Evolutionary conservation across 2,113 vertebrate genomes (phyloP).

Genomic region (Psephotus haematonotus): DNA sequence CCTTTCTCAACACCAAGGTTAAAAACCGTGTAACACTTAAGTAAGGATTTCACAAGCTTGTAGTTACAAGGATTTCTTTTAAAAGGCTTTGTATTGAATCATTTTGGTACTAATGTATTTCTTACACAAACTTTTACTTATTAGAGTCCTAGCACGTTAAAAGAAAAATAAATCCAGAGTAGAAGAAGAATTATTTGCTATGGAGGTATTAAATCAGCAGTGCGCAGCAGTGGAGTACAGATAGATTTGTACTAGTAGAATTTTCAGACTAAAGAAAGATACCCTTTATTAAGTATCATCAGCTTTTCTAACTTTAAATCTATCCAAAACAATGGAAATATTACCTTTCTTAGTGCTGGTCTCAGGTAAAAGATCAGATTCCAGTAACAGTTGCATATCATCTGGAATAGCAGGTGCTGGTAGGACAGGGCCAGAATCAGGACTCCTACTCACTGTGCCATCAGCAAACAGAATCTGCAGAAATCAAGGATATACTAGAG

Average conservation of each 20-base stretch:
- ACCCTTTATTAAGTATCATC: background rate
- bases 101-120: background rate
- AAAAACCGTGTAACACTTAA: background rate
- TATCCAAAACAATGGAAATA: background rate
- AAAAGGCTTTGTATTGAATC: background rate
- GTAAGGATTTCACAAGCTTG: background rate
- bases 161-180: background rate
- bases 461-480: slow-evolving; percentile 89
- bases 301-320: background rate
- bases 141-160: background rate
- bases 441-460: slow-evolving; percentile 83
- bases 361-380: slow-evolving; percentile 27
- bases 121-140: background rate
- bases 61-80: background rate
- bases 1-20: background rate
- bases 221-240: background rate
- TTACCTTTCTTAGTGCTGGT: slow-evolving; percentile 73
- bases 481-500: background rate
- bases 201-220: background rate
- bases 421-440: slow-evolving; percentile 80
- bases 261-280: background rate
- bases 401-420: background rate
- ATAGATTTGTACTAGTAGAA: background rate
- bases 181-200: background rate
- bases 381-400: background rate